phyloP scores from a whole-genome alignment of 2,113 vertebrate genomes.

The Poeciliopsis retropinna region DNA sequence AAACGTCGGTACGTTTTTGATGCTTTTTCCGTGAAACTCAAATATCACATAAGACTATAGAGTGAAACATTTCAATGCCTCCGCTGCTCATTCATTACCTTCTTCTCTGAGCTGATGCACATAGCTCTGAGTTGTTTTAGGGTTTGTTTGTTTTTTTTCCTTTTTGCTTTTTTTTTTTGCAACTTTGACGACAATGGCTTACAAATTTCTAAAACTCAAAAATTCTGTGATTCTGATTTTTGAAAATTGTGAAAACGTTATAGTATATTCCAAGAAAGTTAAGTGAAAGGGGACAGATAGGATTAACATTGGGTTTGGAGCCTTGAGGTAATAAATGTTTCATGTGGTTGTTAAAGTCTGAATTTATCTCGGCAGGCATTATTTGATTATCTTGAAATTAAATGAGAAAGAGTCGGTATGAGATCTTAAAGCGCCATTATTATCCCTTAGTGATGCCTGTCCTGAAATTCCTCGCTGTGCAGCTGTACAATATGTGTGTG shows the following conservation, averaged over 20 bases:
- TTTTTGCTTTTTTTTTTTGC: no score
- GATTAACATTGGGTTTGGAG: no score
- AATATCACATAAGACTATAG: no score
- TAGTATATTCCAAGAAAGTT: no score
- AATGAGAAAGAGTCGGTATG: neutral
- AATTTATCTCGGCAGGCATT: neutral
- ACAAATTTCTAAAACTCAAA: no score
- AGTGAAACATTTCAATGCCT: neutral
- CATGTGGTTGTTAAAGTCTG: neutral
- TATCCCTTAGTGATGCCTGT: neutral
- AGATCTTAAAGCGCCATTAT: neutral
- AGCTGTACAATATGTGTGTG: constrained; percentile 1
- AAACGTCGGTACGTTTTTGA: no score
- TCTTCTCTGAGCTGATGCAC: constrained; percentile 12
- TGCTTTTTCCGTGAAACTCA: no score
- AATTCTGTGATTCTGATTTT: no score
- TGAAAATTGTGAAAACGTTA: no score
- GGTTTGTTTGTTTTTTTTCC: no score
- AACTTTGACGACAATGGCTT: no score
- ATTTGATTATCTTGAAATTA: neutral
- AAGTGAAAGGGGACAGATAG: no score
- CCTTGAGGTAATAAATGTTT: neutral
- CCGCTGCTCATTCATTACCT: neutral
- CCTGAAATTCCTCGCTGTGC: neutral
- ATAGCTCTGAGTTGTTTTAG: neutral